phyloP scores from a whole-genome alignment of 2,113 vertebrate species.

The Patagioenas fasciata region DNA sequence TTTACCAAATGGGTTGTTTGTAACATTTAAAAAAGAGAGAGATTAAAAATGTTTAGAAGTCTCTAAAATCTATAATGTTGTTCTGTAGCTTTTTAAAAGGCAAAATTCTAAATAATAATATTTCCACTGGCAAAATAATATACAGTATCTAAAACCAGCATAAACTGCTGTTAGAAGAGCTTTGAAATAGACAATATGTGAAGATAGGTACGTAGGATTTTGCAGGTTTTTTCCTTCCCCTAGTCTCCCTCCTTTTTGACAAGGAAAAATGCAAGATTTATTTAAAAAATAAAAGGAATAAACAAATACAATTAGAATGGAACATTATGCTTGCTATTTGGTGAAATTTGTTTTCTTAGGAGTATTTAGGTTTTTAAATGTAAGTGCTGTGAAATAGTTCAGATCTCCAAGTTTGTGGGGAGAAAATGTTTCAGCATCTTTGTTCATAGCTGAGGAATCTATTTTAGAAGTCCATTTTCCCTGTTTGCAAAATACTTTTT shows the following conservation, averaged over 20 bases:
- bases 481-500: slow-evolving; percentile 61
- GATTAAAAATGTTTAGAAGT: slow-evolving; percentile 29
- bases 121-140: slow-evolving; percentile 53
- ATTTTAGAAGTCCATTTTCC: slow-evolving; percentile 59
- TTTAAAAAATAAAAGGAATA: slow-evolving; percentile 49
- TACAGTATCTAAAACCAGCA: slow-evolving; percentile 8
- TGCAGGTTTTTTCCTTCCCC: slow-evolving; percentile 34
- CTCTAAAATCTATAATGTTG: slow-evolving; percentile 19
- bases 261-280: slow-evolving; percentile 41
- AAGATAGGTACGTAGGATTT: slow-evolving; percentile 24
- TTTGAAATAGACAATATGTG: slow-evolving; percentile 28
- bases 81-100: slow-evolving; percentile 32
- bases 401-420: slow-evolving; percentile 48
- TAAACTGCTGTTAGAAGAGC: neutral
- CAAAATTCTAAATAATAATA: slow-evolving; percentile 42
- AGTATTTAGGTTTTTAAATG: slow-evolving; percentile 25
- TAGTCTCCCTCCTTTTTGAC: neutral
- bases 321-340: neutral
- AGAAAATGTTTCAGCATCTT: slow-evolving; percentile 46
- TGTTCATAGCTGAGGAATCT: slow-evolving; percentile 61
- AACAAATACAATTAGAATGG: neutral
- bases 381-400: slow-evolving; percentile 18
- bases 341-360: slow-evolving; percentile 3
- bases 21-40: slow-evolving; percentile 33
- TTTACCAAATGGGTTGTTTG: slow-evolving; percentile 25